Percentiles rank a stretch among this genome's conserved stretches.
These are phyloP conservation scores for Pogoniulus pusillus DNA, from an alignment of 2,797 vertebrate genomes.

Conservation along the genomic window DNA sequence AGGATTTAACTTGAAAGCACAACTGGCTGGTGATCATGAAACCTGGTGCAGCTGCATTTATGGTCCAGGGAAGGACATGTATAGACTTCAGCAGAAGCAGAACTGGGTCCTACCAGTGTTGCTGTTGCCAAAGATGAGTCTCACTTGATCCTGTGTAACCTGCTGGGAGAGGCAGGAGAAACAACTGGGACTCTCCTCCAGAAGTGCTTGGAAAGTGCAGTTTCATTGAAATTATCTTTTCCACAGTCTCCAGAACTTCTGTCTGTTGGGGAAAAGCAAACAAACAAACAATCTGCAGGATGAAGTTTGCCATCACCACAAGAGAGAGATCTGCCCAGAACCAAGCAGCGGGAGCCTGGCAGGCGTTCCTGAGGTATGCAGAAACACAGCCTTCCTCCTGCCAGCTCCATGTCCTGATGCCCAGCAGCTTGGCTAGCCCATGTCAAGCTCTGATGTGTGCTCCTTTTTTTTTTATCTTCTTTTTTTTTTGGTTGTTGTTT, in stretches of 20 bases:
- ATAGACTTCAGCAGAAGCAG: conserved; percentile 17
- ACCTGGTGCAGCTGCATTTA: neutral
- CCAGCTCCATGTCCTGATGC: neutral
- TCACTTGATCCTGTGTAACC: neutral
- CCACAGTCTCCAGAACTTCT: neutral
- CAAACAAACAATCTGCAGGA: neutral
- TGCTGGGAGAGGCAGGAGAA: neutral
- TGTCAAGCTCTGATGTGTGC: conserved; percentile 64
- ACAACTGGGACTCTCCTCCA: neutral
- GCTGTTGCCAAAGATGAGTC: conserved; percentile 50
- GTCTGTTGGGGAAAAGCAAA: neutral
- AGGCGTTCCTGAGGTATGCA: conserved; percentile 28
- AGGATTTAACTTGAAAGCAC: conserved; percentile 44
- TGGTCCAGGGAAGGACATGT: neutral
- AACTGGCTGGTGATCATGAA: neutral
- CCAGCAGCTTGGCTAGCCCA: conserved; percentile 52
- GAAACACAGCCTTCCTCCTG: conserved; percentile 50
- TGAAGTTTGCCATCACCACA: neutral
- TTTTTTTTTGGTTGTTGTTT: conserved; percentile 48
- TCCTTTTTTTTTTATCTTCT: conserved; percentile 54
- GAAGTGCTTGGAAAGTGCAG: neutral
- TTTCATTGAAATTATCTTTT: neutral
- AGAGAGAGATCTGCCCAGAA: conserved; percentile 13
- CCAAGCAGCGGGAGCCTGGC: conserved; percentile 20
- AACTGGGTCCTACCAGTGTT: neutral